Evolutionary conservation across 1,140 invertebrate genomes (phyloP).

Genomic region (Anthonomus grandis): DNA sequence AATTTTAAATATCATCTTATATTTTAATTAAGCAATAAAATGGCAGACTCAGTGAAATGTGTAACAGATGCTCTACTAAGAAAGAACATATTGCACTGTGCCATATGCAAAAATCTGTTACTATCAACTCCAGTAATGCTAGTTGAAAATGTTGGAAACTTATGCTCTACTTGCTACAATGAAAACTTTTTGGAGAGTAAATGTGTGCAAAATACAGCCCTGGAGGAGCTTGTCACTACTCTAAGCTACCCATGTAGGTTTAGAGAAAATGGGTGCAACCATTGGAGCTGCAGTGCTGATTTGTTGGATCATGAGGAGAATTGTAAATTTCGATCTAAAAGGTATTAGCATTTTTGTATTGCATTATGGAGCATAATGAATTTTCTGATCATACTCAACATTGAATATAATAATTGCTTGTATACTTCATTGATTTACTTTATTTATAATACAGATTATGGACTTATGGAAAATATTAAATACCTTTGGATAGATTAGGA

Average conservation of each 20-base stretch:
- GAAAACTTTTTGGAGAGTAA: constrained; percentile 22
- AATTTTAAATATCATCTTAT: no score
- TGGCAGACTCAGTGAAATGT: constrained; percentile 17
- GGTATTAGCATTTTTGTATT: no score
- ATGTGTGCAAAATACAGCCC: constrained; percentile 24
- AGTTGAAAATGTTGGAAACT: constrained; percentile 27
- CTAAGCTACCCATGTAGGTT: constrained; percentile 28
- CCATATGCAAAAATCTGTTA: constrained; percentile 28
- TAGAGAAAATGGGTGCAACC: constrained; percentile 28
- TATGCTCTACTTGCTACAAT: constrained; percentile 24
- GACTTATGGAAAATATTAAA: no score
- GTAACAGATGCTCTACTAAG: constrained; percentile 25
- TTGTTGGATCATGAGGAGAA: constrained; percentile 30
- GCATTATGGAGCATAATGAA: no score
- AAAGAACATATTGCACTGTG: constrained; percentile 23
- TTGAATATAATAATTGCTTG: no score
- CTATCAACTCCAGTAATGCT: constrained; percentile 28
- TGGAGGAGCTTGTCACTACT: constrained; percentile 19
- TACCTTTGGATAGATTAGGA: no score
- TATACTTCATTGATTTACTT: no score
- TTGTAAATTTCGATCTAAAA: constrained; percentile 30
- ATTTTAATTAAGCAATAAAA: no score
- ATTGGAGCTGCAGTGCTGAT: constrained; percentile 19
- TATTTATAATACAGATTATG: no score
- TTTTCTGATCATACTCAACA: no score